Evolutionary conservation across 1,140 invertebrate species (phyloP).

Genomic region (Drosophila kohkoa): DNA sequence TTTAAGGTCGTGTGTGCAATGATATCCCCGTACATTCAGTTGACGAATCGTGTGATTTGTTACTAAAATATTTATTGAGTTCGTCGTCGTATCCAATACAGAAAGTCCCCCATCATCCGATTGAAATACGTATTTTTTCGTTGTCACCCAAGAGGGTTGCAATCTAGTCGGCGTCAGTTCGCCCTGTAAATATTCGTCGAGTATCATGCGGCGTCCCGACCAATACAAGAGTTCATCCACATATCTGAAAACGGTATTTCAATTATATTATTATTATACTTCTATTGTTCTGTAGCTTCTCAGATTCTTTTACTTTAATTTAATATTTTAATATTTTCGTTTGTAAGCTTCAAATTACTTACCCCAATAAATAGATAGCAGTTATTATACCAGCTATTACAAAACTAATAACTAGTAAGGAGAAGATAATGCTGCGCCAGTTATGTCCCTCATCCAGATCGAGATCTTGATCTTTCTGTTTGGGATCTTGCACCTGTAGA

Average conservation of each 20-base stretch:
- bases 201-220: conserved; percentile 92
- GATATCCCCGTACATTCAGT: conserved; percentile 92
- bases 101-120: conserved; percentile 92
- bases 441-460: conserved; percentile 91
- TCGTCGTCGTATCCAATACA: conserved; percentile 90
- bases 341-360: conserved; percentile 21
- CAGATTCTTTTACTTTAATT: not conserved
- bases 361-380: conserved; percentile 93
- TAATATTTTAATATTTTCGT: not conserved
- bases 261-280: not conserved
- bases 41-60: conserved; percentile 94
- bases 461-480: conserved; percentile 90
- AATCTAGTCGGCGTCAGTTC: conserved; percentile 90
- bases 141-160: conserved; percentile 91
- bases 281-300: too few species aligned
- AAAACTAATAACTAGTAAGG: conserved; percentile 92
- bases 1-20: conserved; percentile 92
- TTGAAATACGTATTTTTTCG: conserved; percentile 93
- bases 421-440: conserved; percentile 94
- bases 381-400: conserved; percentile 94
- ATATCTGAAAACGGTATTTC: conserved; percentile 86
- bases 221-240: conserved; percentile 94
- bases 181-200: conserved; percentile 92
- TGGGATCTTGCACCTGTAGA: conserved; percentile 93
- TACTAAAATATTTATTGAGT: conserved; percentile 91